Evolutionary conservation across 2,888 invertebrate genomes (phyloP), one percentile per base, ranked within the genome.

Genomic region (Hypomecis atomaria): DNA sequence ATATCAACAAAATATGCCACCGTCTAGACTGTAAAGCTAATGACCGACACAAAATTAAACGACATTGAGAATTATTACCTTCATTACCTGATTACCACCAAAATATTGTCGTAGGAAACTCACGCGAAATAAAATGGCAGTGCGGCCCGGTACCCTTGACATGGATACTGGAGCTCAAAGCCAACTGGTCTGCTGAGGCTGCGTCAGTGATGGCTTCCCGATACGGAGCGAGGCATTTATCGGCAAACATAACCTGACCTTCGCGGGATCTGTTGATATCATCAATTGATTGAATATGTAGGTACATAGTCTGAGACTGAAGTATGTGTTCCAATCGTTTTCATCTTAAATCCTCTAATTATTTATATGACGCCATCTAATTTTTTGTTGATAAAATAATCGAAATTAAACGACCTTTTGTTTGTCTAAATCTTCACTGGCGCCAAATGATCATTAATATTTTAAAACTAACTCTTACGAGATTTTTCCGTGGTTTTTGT

Each of bases 141-240:
- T 37, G 49, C 52, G 33, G 13, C 23, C 6, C 37, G 36, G 40
- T 8, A 47, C 50, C 72, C 71, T 71, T 72, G 72, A 63, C 72
- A 69, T 61, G 64, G 69, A 63, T 69, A 66, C 62, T 56, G 60
- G 61, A 59, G 58, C 61, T 70, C 72, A 69, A 71, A 66, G 72
- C 62, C 68, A 55, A 62, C 71, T 69, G 69, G 71, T 69, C 62
- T 62, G 52, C 59, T 57, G 64, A 55, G 50, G 66, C 62, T 64
- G 62, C 65, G 67, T 64, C 66, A 69, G 62, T 67, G 54, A 57
- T 47, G 64, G 50, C 58, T 61, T 59, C 66, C 67, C 47, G 54
- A 53, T 70, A 71, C 48, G 71, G 70, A 65, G 57, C 52, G 65
- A 63, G 55, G 59, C 47, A 66, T 62, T 64, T 67, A 66, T 62